These are phyloP conservation scores for Scophthalmus maximus DNA, from an alignment of 2,113 vertebrate species.

Conservation along the genomic window DNA sequence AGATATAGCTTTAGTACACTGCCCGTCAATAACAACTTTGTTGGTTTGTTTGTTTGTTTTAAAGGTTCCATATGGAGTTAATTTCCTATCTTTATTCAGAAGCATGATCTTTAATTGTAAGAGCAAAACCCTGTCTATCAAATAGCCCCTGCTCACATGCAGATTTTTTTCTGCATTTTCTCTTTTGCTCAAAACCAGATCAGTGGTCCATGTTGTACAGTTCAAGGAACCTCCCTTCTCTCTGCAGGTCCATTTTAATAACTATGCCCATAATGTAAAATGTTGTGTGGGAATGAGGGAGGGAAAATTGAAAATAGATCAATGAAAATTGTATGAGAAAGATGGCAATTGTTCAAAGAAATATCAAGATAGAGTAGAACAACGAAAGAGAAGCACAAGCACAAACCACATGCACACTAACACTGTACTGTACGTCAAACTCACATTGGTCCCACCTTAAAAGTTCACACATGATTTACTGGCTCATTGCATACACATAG, in stretches of 20 bases:
- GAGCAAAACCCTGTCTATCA: neutral
- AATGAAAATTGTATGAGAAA: neutral
- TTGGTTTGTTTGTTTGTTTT: no score
- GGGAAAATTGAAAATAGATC: neutral
- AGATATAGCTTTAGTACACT: neutral
- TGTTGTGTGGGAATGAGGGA: no score
- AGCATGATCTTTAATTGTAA: neutral
- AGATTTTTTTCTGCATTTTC: no score
- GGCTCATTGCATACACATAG: slow-evolving; percentile 32
- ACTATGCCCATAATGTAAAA: neutral
- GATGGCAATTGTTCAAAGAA: neutral
- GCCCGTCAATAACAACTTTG: neutral
- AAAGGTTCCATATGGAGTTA: neutral
- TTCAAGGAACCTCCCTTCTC: neutral
- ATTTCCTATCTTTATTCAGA: neutral
- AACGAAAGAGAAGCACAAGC: neutral
- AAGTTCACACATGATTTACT: slow-evolving; percentile 56
- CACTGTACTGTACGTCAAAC: no score
- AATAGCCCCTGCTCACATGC: neutral
- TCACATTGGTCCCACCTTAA: slow-evolving; percentile 26
- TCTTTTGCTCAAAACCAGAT: neutral
- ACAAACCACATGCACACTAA: slow-evolving; percentile 10
- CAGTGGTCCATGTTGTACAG: neutral
- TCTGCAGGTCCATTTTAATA: neutral
- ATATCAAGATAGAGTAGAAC: neutral